Evolutionary conservation across 2,888 invertebrate genomes (phyloP), one percentile per base, ranked within the genome.

Genomic region (Chesias legatella): DNA sequence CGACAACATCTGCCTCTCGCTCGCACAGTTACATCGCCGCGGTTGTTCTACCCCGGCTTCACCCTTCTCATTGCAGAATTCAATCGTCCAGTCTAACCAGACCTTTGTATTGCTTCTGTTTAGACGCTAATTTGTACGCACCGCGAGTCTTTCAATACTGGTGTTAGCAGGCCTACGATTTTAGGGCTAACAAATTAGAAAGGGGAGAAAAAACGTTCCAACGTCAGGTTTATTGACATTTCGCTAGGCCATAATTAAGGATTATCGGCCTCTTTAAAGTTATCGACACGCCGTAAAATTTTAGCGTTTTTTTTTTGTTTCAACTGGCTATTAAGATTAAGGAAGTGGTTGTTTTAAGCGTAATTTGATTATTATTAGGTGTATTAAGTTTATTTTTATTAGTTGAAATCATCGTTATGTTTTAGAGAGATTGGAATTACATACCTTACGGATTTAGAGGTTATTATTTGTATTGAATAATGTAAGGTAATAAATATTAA

Each of bases 151-250:
- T 26, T 23, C 47, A 45, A 53, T 7, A 49, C 8, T 70, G 66
- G 79, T 54, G 40, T 38, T 58, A 63, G 58, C 71, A 74, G 75
- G 73, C 73, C 70, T 71, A 65, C 77, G 78, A 78, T 79, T 81
- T 85, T 81, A 77, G 84, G 83, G 81, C 76, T 72, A 74, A 81
- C 81, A 83, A 85, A 85, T 82, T 81, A 80, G 75, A 52, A 71
- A 72, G 82, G 84, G 74, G 73, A 72, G 64, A 66, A 80, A 80
- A 75, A 81, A 81, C 74, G 73, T 68, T 68, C 63, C 60, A 79
- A 74, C 73, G 75, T 79, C 75, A 79, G 73, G 75, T 81, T 83
- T 84, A 86, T 83, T 84, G 84, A 84, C 82, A 81, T 82, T 84
- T 79, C 67, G 77, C 73, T 70, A 69, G 67, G 73, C 74, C 70